A percentile compares a stretch with the other conserved stretches of the same genome.
These are phyloP conservation scores for Delichon dasypus DNA, from an alignment of 2,797 vertebrate species.

Conservation along the genomic window DNA sequence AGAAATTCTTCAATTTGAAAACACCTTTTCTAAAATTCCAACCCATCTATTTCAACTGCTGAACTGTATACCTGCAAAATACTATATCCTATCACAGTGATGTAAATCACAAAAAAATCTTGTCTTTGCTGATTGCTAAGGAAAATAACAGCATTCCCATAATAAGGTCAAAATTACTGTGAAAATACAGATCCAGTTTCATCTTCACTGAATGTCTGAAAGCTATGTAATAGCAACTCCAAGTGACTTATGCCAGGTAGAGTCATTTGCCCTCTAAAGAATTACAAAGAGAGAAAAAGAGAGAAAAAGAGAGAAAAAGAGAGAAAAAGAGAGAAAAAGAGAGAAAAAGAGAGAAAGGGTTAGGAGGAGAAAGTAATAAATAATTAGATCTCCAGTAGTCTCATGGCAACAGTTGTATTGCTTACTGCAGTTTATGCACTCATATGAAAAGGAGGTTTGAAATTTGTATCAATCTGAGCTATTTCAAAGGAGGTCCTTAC, in stretches of 20 bases:
- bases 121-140: slow-evolving; percentile 73
- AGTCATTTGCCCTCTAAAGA: slow-evolving; percentile 69
- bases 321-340: neutral
- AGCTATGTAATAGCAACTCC: slow-evolving; percentile 73
- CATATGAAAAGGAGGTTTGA: slow-evolving; percentile 33
- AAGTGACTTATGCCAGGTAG: slow-evolving; percentile 72
- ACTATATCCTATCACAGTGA: slow-evolving; percentile 9
- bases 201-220: slow-evolving; percentile 70
- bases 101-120: slow-evolving; percentile 72
- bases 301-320: neutral
- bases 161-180: slow-evolving; percentile 71
- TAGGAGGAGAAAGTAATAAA: slow-evolving; percentile 51
- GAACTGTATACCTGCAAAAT: neutral
- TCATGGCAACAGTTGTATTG: slow-evolving; percentile 28
- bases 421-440: neutral
- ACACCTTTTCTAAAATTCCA: slow-evolving; percentile 73
- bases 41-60: slow-evolving; percentile 31
- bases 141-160: slow-evolving; percentile 73
- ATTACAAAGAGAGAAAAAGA: slow-evolving; percentile 9
- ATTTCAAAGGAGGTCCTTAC: slow-evolving; percentile 38
- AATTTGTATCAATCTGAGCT: slow-evolving; percentile 56
- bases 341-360: neutral
- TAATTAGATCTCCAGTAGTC: slow-evolving; percentile 47
- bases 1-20: slow-evolving; percentile 68
- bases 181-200: slow-evolving; percentile 70